Evolutionary conservation across 2,113 vertebrate species (phyloP).

Genomic region (Paradisaea rubra): DNA sequence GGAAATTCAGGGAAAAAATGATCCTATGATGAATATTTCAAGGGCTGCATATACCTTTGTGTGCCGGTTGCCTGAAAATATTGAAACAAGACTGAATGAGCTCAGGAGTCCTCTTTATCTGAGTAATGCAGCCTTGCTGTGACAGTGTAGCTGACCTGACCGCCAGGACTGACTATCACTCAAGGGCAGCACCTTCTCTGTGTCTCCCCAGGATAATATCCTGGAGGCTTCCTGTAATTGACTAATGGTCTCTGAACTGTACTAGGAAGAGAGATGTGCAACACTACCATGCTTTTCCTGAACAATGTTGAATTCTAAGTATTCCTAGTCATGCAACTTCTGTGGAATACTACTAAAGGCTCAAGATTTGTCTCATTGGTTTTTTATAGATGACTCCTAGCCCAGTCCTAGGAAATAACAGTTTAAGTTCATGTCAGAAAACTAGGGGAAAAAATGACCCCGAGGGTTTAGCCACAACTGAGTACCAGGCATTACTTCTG

Average conservation of each 20-base stretch:
- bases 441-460: neutral
- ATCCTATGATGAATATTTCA: neutral
- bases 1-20: neutral
- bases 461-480: neutral
- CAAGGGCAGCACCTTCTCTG: neutral
- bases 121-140: neutral
- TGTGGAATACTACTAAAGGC: neutral
- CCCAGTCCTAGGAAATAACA: neutral
- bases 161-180: neutral
- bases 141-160: neutral
- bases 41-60: neutral
- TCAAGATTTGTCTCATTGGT: neutral
- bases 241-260: neutral
- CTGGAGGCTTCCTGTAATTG: neutral
- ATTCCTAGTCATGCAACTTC: neutral
- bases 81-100: neutral
- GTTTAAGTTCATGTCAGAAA: neutral
- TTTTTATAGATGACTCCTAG: neutral
- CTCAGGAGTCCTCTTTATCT: neutral
- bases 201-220: neutral
- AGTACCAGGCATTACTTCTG: neutral
- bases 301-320: neutral
- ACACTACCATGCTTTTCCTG: neutral
- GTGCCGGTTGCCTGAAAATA: rapidly evolving
- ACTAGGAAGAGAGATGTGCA: neutral